These are phyloP conservation scores for Thelaira solivaga DNA, from an alignment of 2,888 invertebrate genomes.

Conservation along the genomic window DNA sequence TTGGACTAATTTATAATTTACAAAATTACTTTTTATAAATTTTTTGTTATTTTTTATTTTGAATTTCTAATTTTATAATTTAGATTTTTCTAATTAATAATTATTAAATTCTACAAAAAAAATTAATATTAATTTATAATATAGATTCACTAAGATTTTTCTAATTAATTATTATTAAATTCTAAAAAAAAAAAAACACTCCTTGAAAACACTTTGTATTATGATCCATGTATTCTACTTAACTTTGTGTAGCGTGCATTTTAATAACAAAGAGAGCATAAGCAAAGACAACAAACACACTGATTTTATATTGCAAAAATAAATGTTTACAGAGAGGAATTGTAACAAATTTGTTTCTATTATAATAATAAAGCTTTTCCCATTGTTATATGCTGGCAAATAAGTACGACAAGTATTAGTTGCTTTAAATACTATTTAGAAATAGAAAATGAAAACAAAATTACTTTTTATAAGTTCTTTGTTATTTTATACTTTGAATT, in stretches of 20 bases:
- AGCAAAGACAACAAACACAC: no score
- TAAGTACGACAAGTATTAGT: neutral
- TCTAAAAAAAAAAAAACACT: no score
- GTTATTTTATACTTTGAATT: neutral
- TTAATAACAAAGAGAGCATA: no score
- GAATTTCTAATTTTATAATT: neutral
- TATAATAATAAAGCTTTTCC: neutral
- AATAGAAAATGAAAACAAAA: conserved; percentile 7
- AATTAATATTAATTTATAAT: no score
- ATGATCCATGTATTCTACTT: no score
- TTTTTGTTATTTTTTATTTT: neutral
- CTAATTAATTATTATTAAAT: no score
- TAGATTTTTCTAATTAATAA: no score
- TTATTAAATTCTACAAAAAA: no score
- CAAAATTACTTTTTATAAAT: conserved; percentile 4
- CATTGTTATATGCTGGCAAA: no score
- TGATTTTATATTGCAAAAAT: neutral
- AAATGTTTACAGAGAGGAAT: neutral
- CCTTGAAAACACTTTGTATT: no score
- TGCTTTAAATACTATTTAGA: neutral
- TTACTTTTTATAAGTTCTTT: conserved; percentile 9
- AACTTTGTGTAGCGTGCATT: neutral
- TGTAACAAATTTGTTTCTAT: neutral
- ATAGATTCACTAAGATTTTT: no score
- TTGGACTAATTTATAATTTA: neutral